Evolutionary conservation across 2,113 vertebrate genomes (phyloP), one percentile per base, ranked within the genome.

Genomic region (Pionites leucogaster): DNA sequence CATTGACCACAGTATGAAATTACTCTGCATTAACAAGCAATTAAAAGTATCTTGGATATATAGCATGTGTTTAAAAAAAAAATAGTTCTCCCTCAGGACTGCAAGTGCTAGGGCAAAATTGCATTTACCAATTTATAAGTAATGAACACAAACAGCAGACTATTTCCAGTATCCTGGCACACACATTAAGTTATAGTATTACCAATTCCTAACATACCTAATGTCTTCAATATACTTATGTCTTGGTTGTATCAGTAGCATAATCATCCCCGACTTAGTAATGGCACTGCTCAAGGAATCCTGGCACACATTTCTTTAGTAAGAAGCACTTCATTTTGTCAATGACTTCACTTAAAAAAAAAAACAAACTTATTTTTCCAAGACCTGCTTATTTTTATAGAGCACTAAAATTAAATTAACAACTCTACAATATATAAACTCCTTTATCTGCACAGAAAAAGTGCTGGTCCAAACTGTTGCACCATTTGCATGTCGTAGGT

Each of bases 281-380:
- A 90, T 27, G 59, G 28, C 46, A 55, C 55, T 75, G 37, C 69
- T 88, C 42, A 88, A 94, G 72, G 44, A 93, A 92, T 64, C 65
- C 64, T 94, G 82, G 88, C 76, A 91, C 33, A 63, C 17, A 28
- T 31, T 68, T 31, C 68, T 71, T 84, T 52, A 79, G 79, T 41
- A 93, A 93, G 74, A 96, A 93, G 55, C 69, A 88, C 80, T 94
- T 90, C n/a, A 88, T 87, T 96, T 90, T 88, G 55, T 83, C 90
- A 84, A 75, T 86, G 39, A 94, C 41, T 94, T 94, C 62, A 84
- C n/a, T 93, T 88, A 1, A 42, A 62, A 81, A 77, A 75, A 28
- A 67, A 42, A 31, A 42, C 19, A 11, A 35, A 44, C 41, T 31
- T 24, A 37, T 29, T 59, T 90, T 85, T 91, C 71, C 76, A 92